Evolutionary conservation across 2,797 vertebrate species (phyloP).

Genomic region (Lateolabrax maculatus): DNA sequence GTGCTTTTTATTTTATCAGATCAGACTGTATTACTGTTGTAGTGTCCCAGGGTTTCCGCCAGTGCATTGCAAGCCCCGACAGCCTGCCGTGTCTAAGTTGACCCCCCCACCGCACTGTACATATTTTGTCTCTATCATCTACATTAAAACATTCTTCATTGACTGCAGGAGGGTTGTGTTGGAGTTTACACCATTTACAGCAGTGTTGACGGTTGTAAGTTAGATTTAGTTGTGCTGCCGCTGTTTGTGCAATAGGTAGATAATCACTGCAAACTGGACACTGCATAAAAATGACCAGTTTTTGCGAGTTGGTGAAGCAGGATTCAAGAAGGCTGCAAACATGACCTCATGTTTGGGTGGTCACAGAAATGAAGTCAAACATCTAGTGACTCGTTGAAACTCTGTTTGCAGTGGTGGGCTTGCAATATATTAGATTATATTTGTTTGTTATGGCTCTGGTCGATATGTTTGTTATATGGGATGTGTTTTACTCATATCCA

Average conservation of each 20-base stretch:
- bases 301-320: not conserved
- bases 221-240: not conserved
- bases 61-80: too few species aligned
- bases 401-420: not conserved
- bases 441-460: not conserved
- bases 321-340: not conserved
- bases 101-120: too few species aligned
- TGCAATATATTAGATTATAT: not conserved
- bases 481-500: not conserved
- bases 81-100: too few species aligned
- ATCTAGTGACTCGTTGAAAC: not conserved
- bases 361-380: conserved; percentile 1
- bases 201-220: not conserved
- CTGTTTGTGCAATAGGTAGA: not conserved
- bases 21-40: not conserved
- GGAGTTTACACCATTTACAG: not conserved
- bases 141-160: not conserved
- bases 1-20: not conserved
- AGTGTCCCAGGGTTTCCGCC: too few species aligned
- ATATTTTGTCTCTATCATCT: not conserved
- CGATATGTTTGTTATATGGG: not conserved
- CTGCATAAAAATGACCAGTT: not conserved
- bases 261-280: not conserved
- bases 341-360: not conserved
- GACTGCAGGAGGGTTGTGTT: not conserved